These are phyloP conservation scores for Phalacrocorax aristotelis DNA, from an alignment of 2,113 vertebrate species.

Conservation along the genomic window DNA sequence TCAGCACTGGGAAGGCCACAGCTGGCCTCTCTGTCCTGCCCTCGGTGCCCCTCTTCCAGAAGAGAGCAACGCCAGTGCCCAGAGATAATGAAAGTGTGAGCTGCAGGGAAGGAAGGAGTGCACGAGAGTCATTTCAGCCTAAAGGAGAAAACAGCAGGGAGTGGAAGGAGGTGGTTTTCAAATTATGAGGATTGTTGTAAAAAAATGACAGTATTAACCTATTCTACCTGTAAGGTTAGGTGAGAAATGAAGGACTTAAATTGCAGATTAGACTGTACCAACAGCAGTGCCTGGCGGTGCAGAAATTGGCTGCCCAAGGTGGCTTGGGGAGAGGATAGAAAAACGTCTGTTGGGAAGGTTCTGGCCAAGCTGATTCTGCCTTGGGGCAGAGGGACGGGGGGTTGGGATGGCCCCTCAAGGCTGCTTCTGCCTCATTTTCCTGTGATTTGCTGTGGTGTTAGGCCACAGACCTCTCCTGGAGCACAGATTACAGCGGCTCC, in stretches of 20 bases:
- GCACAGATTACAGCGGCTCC: neutral
- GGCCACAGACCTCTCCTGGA: neutral
- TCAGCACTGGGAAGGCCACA: neutral
- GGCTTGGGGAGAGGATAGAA: neutral
- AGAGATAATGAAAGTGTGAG: neutral
- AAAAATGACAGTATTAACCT: neutral
- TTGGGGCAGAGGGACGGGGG: neutral
- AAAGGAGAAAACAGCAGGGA: neutral
- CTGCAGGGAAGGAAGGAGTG: neutral
- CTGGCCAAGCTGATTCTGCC: neutral
- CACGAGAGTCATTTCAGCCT: neutral
- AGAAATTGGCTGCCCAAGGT: neutral
- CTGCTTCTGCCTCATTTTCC: neutral
- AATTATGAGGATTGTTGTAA: neutral
- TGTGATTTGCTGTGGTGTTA: neutral
- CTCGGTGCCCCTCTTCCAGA: neutral
- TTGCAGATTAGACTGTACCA: neutral
- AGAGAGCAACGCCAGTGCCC: neutral
- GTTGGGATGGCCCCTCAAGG: neutral
- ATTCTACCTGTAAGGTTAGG: neutral
- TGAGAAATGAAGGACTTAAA: neutral
- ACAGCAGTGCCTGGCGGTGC: neutral
- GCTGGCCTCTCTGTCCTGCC: neutral
- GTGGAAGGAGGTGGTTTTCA: neutral
- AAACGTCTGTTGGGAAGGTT: neutral